These are phyloP conservation scores for Mobula birostris DNA, from an alignment of 2,113 vertebrate genomes.

Conservation along the genomic window DNA sequence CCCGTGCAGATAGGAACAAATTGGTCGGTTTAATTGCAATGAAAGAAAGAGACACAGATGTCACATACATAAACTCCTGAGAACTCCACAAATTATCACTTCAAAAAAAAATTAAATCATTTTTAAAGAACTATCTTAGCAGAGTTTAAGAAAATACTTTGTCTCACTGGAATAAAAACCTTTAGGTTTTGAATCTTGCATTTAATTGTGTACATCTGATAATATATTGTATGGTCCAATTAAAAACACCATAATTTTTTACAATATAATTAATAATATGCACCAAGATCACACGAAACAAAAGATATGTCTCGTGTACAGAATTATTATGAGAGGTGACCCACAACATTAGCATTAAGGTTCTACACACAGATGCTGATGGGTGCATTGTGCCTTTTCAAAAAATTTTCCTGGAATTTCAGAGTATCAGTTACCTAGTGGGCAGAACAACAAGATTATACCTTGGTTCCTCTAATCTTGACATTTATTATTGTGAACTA, in stretches of 20 bases:
- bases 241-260: background rate
- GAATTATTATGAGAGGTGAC: background rate
- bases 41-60: conserved; percentile 35
- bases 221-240: background rate
- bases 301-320: too few species aligned
- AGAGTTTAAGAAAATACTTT: conserved; percentile 7
- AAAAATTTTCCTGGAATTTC: too few species aligned
- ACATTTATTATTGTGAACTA: background rate
- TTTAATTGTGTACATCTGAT: conserved; percentile 18
- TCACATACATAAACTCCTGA: conserved; percentile 23
- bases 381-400: background rate
- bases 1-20: conserved; percentile 38
- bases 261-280: background rate
- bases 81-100: background rate
- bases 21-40: conserved; percentile 39
- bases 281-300: background rate
- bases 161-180: background rate
- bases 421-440: too few species aligned
- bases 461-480: background rate
- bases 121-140: background rate
- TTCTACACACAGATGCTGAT: background rate
- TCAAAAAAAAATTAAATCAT: conserved; percentile 9
- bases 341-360: background rate
- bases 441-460: too few species aligned
- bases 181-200: background rate